Evolutionary conservation across 2,113 vertebrate species (phyloP).

Genomic region (Lates calcarifer): DNA sequence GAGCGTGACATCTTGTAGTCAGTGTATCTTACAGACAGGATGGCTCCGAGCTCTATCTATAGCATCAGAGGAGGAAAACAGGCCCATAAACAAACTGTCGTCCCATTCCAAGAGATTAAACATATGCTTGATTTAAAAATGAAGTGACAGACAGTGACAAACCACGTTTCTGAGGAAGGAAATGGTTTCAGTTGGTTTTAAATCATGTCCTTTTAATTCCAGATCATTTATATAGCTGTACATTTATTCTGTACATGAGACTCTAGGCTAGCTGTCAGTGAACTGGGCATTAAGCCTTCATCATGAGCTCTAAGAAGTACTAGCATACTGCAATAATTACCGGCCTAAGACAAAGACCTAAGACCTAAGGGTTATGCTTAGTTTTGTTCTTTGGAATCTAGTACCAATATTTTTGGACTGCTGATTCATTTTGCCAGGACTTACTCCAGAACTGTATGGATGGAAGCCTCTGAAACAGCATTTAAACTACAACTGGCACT

Average conservation of each 20-base stretch:
- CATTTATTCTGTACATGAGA: neutral
- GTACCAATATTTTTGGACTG: too few species aligned
- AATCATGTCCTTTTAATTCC: neutral
- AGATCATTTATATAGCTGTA: neutral
- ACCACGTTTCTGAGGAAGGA: neutral
- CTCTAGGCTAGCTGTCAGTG: neutral
- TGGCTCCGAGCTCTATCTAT: conserved; percentile 19
- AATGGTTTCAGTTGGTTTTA: neutral
- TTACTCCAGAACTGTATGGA: too few species aligned
- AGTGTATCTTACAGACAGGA: neutral
- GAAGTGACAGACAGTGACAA: neutral
- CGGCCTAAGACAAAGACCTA: too few species aligned
- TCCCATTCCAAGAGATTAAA: neutral
- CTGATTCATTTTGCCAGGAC: too few species aligned
- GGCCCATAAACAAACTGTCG: conserved; percentile 20
- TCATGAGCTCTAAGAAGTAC: neutral
- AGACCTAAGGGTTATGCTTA: too few species aligned
- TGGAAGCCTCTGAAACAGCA: too few species aligned
- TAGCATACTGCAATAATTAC: neutral
- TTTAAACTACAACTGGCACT: too few species aligned
- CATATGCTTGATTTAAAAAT: neutral
- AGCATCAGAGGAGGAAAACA: conserved; percentile 22
- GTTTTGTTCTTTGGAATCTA: neutral
- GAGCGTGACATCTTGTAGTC: conserved; percentile 13
- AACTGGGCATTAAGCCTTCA: neutral